phyloP scores from a whole-genome alignment of 2,797 vertebrate species.

The Clarias fuscus region DNA sequence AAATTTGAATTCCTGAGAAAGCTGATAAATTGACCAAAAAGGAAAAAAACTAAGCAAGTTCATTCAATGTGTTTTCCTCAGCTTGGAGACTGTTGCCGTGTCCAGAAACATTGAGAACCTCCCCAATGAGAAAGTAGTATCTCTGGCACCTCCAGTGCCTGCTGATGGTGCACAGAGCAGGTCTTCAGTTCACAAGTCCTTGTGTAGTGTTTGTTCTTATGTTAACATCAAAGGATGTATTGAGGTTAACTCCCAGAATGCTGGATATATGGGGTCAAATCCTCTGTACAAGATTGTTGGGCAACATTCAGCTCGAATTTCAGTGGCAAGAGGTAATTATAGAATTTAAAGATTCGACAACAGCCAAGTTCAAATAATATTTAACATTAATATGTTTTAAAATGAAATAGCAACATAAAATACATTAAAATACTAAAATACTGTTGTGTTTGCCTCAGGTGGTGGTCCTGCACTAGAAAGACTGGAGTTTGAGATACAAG shows the following conservation, averaged over 20 bases:
- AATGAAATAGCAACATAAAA: too few species aligned
- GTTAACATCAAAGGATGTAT: slow-evolving; percentile 72
- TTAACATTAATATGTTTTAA: not conserved
- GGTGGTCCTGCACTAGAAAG: too few species aligned
- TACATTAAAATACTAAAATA: too few species aligned
- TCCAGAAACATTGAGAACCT: slow-evolving; percentile 77
- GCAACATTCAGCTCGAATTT: slow-evolving; percentile 33
- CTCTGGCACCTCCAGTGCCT: slow-evolving; percentile 67
- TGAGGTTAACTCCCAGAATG: slow-evolving; percentile 68
- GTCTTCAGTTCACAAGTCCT: slow-evolving; percentile 58
- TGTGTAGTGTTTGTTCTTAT: slow-evolving; percentile 62
- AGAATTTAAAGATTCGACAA: not conserved
- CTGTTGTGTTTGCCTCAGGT: too few species aligned
- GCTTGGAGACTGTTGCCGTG: slow-evolving; percentile 76
- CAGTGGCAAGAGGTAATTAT: slow-evolving; percentile 37
- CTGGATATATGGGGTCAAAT: slow-evolving; percentile 60
- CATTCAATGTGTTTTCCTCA: slow-evolving; percentile 52
- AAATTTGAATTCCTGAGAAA: too few species aligned
- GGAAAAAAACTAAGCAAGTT: not conserved
- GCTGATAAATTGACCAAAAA: not conserved
- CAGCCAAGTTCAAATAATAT: too few species aligned
- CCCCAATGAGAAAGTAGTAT: slow-evolving; percentile 64
- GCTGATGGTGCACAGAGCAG: slow-evolving; percentile 6
- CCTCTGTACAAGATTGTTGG: slow-evolving; percentile 71
- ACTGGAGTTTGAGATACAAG: not conserved